Base-by-base conservation (phyloP, 2,797 vertebrate species). In the Propithecus deckenii region DNA sequence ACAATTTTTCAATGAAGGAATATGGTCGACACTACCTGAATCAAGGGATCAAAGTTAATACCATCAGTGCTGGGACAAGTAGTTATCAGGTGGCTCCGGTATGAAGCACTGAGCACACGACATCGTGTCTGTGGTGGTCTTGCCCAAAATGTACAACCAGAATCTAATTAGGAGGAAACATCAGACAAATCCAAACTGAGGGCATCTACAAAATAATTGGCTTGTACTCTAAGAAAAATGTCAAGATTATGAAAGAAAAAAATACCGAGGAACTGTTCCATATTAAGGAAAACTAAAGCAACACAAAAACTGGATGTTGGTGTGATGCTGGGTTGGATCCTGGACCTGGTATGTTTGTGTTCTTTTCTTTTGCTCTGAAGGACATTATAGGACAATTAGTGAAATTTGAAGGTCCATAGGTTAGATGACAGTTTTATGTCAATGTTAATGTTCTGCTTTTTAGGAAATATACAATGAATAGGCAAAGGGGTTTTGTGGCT, bases 31-130 rank as follows among this genome's bases (percentile, higher is more conserved):
- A 1, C 55, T 22, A 2, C 61, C 23, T 86, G 10, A n/a, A 55
- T 72, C 59, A 43, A 43, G 17, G 1, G 52, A 59, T 52, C 25
- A 30, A 23, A 55, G 25, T 11, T 7, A 1, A 12, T 7, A 6
- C 50, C 50, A 0, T 8, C 35, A 0, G 4, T 22, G 2, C 35
- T 0, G 7, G 50, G 46, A 32, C 35, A 35, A 0, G 0, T 5
- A 7, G 67, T 55, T 32, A 4, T 17, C 38, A 38, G 0, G 15
- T 8, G 8, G 46, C 30, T 74, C 25, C 1, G 1, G 57, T 2
- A 4, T 0, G 14, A 15, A 4, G 43, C 14, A 1, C 22, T 0
- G 6, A 25, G 79, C 5, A 50, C 46, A 4, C 5, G 18, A 20
- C 32, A 2, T 32, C 7, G 0, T 57, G 76, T 52, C 88, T 32